Conservation (phyloP, 2,797 vertebrate species). For the Hemitrygon akajei region DNA sequence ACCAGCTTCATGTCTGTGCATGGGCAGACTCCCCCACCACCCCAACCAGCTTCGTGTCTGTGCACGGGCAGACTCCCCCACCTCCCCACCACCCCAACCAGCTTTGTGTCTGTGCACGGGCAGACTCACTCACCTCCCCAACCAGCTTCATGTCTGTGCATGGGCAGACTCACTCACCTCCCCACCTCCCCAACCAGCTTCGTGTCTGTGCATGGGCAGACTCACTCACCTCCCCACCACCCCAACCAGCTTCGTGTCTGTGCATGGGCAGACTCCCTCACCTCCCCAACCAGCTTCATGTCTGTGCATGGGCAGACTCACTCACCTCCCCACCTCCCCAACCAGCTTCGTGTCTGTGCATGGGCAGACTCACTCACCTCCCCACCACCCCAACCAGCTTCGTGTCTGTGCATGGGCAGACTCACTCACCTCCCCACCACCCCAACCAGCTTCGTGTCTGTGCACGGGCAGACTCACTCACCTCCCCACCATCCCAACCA, state of each 20-base stretch:
- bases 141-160: no score
- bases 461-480: constrained; percentile 41
- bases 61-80: constrained; percentile 41
- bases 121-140: constrained; percentile 57
- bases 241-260: no score
- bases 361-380: constrained; percentile 57
- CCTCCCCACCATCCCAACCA: constrained; percentile 57
- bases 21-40: no score
- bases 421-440: constrained; percentile 62
- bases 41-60: no score
- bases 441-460: no score
- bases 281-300: constrained; percentile 53
- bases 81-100: constrained; percentile 57
- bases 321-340: constrained; percentile 62
- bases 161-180: constrained; percentile 57
- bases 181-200: neutral
- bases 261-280: constrained; percentile 41
- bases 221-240: constrained; percentile 62
- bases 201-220: no score
- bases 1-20: no score
- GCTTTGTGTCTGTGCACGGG: no score
- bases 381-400: neutral
- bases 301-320: no score
- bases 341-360: no score
- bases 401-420: no score